Base-by-base conservation (phyloP, 2,113 vertebrate species). In the Bufo gargarizans region DNA sequence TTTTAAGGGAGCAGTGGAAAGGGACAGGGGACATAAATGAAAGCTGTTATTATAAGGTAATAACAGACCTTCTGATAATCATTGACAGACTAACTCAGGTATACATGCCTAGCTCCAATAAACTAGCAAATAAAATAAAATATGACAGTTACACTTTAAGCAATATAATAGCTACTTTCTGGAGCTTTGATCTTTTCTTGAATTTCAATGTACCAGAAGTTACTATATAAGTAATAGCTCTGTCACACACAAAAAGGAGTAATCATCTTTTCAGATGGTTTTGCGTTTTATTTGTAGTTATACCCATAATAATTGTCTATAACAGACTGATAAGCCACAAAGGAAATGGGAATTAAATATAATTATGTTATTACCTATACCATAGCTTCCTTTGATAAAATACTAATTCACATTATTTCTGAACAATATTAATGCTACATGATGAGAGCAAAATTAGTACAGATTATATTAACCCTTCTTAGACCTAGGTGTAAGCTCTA, bases 291-390 rank as follows among this genome's bases (percentile, higher is more conserved):
- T 4, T 71, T 33, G 3, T 33, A 33, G 33, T 33, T 33, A 33
- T 77, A 53, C 33, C 82, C 19, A n/a, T 82, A 17, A 50, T 82
- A 71, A 58, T 72, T 61, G 55, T 47, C 79, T 76, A 45, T 47
- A 59, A 58, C 19, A 83, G 61, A 9, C 12, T 16, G 33, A 47
- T 8, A 69, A 69, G 50, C 33, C 49, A 74, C 43, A 88, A 82
- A 50, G 67, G 14, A 76, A 55, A 12, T 65, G 16, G 33, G 61
- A 58, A 82, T 83, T 88, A 74, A 74, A 76, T 49, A 10, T 53
- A 88, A 88, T 83, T 88, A 76, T 83, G 53, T 74, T 59, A 83
- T 82, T 82, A 83, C 8, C 20, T 43, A 87, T 78, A 79, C 19
- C 22, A 69, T 67, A 53, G 45, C 22, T 19, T 19, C 61, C 8